Base-by-base conservation (phyloP, 2,113 vertebrate species). In the Sinocyclocheilus rhinocerous region DNA sequence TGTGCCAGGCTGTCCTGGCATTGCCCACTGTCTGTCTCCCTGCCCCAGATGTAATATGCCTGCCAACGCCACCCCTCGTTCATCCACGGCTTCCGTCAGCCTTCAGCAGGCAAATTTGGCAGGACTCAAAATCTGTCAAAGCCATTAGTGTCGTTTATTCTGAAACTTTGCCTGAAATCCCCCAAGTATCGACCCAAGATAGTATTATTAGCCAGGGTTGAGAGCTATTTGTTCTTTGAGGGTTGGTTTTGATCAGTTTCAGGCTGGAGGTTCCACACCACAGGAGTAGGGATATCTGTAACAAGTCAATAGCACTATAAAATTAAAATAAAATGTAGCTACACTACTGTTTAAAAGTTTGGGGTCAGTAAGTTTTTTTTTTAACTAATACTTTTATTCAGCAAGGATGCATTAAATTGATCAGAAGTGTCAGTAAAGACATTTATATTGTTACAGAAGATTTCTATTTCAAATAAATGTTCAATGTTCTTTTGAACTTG, bases 141-240 rank as follows among this genome's bases (percentile, higher is more conserved):
- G 57, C 75, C 84, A 89, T 89, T 88, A 77, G 59, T 77, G 22
- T 73, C 55, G 4, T 84, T 89, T 88, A 36, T 88, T 87, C 57
- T 75, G 55, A 76, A 61, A 24, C 18, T 52, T 15, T 29, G 7
- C n/a, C 45, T 45, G 55, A 59, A 48, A 69, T 81, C 67, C 59
- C 57, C 12, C 55, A 76, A 81, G 55, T 42, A 26, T 70, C 39
- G 61, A 69, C 57, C 79, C 69, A 42, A 61, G n/a, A 85, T 33
- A 63, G 20, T 84, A 76, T 29, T 29, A 26, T n/a, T 11, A 67
- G 29, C 24, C 15, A 69, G 26, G 18, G 61, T 63, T 16, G 4
- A 22, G 16, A 67, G 70, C 52, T 57, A 42, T 72, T 45, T 79
- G 81, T 59, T 26, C 65, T 33, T 72, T 70, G 3, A 36, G 42